Conservation (phyloP, 2,113 vertebrate species). For the Conger conger region DNA sequence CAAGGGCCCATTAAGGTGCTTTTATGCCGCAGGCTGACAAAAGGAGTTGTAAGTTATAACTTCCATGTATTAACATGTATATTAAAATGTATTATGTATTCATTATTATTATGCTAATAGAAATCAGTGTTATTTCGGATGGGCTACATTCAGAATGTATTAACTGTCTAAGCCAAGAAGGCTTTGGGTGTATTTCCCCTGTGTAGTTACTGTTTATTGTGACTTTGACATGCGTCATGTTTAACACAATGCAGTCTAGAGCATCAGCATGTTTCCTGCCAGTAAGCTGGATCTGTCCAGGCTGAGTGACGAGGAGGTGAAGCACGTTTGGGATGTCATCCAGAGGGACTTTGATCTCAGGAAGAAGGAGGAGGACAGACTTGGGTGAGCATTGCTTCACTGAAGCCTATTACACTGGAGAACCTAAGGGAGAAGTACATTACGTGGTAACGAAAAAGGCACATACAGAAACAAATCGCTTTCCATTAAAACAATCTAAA, state of each 20-base stretch:
- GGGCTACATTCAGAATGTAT: neutral
- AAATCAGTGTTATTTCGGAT: too few relatives aligned
- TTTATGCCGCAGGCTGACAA: too few relatives aligned
- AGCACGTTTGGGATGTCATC: constrained; percentile 93
- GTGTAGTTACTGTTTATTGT: neutral
- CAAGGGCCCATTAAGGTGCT: too few relatives aligned
- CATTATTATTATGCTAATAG: too few relatives aligned
- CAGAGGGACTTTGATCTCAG: constrained; percentile 92
- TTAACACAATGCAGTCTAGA: neutral
- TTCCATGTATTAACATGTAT: too few relatives aligned
- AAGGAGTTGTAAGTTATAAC: too few relatives aligned
- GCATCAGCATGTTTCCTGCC: neutral
- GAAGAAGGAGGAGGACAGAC: constrained; percentile 88
- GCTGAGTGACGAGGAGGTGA: constrained; percentile 84
- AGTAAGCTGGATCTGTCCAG: constrained; percentile 90
- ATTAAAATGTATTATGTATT: too few relatives aligned
- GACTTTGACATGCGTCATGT: neutral
- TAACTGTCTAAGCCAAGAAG: neutral
- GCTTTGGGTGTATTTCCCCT: neutral
- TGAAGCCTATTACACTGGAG: neutral
- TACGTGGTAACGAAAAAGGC: too few relatives aligned
- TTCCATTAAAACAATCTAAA: neutral
- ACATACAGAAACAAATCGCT: neutral
- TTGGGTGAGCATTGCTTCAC: constrained; percentile 75
- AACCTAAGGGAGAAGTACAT: neutral